Conservation (phyloP, 2,797 vertebrate species). For the Sebastes hubbsi region DNA sequence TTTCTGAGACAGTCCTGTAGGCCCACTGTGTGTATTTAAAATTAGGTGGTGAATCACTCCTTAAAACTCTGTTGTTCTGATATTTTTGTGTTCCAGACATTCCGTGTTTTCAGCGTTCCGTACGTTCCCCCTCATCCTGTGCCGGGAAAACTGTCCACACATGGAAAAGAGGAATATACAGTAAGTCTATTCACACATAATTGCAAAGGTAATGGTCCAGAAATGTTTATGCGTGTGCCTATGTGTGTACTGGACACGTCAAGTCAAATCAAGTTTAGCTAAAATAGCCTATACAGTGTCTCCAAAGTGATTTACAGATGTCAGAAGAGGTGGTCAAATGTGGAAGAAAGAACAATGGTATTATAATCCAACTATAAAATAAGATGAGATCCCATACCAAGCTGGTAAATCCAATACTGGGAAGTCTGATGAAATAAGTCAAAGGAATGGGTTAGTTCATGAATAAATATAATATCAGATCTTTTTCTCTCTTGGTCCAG, state of each 20-base stretch:
- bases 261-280: not conserved
- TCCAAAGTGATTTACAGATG: not conserved
- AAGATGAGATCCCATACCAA: not conserved
- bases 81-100: slow-evolving; percentile 22
- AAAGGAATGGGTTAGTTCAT: not conserved
- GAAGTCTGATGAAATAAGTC: not conserved
- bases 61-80: not conserved
- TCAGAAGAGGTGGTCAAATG: not conserved
- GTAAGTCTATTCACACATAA: not conserved
- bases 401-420: not conserved
- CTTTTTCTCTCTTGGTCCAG: not conserved
- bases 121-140: not conserved
- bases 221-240: not conserved
- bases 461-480: not conserved
- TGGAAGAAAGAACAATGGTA: not conserved
- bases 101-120: not conserved
- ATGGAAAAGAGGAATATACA: slow-evolving; percentile 1
- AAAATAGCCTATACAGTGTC: too few species aligned
- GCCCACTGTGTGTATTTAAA: not conserved
- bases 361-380: not conserved
- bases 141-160: slow-evolving; percentile 23
- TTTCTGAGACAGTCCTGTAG: too few species aligned
- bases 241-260: not conserved
- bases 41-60: not conserved
- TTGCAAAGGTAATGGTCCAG: slow-evolving; percentile 14